Evolutionary conservation across 1,140 invertebrate genomes (phyloP).

Genomic region (Chlorops oryzae): DNA sequence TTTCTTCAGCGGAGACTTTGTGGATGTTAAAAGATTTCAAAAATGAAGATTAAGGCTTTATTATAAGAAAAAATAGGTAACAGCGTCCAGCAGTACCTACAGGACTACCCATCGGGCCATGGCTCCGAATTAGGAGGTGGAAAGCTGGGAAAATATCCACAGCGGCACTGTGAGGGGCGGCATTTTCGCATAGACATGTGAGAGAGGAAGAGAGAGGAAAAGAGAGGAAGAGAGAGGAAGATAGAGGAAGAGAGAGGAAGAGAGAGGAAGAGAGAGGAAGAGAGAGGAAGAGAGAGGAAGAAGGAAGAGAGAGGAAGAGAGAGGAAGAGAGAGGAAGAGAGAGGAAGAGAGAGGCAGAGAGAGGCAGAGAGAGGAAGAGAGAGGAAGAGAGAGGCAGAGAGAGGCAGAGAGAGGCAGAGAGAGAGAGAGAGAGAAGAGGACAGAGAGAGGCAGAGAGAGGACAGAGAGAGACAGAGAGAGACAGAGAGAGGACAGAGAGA

Average conservation of each 20-base stretch:
- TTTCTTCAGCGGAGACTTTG: too few species aligned
- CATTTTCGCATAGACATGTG: too few species aligned
- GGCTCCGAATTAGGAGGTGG: too few species aligned
- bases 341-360: not conserved
- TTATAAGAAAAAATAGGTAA: too few species aligned
- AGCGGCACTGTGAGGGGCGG: too few species aligned
- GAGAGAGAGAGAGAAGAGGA: not conserved
- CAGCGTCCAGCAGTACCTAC: too few species aligned
- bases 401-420: not conserved
- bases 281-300: not conserved
- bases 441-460: not conserved
- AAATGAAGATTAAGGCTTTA: too few species aligned
- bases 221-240: not conserved
- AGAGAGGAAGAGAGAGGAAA: too few species aligned
- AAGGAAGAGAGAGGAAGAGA: not conserved
- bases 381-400: not conserved
- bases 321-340: not conserved
- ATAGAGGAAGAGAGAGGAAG: not conserved
- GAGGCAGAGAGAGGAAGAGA: not conserved
- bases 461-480: not conserved
- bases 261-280: not conserved
- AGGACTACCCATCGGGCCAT: too few species aligned
- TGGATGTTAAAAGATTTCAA: too few species aligned
- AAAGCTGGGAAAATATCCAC: too few species aligned
- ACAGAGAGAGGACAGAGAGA: not conserved